Evolutionary conservation across 2,113 vertebrate species (phyloP), one percentile per base, ranked within the genome.

Genomic region (Zootoca vivipara): DNA sequence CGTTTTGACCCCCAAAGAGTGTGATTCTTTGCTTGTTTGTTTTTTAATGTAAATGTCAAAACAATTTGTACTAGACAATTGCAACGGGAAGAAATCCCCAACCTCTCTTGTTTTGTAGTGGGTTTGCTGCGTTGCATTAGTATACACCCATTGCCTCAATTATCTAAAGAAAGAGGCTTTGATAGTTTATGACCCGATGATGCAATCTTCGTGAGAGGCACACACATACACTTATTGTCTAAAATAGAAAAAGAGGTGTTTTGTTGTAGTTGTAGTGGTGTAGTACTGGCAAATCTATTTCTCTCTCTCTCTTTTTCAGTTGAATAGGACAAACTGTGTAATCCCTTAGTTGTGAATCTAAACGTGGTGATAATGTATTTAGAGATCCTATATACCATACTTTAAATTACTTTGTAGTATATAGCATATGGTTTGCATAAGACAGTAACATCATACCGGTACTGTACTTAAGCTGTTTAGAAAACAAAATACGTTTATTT

Each of bases 121-220:
- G 94, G 94, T 96, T 95, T 95, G 91, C 89, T 95, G 93, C 92
- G 87, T 90, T 16, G 7, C 92, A 87, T 92, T 94, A 93, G 90
- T 95, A 88, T 95, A 85, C 92, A 85, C 93, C 92, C 92, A 93
- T 93, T 92, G 92, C 85, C 93, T 94, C 91, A 95, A 90, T 93
- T 94, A 94, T 83, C 81, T 82, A 87, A 96, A 96, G 95, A 97
- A 96, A 96, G 96, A 92, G 87, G 92, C 95, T 96, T 96, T 96
- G 94, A 94, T 87, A 89, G 91, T 82, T 92, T 86, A 84, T 0
- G 0, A 64, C 80, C 87, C 89, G 92, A 85, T 93, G 92, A 95
- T 92, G 95, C 91, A 42, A 62, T 94, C 82, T 87, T 94, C 88
- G 95, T 96, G 95, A 95, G 92, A 95, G 94, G 92, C 86, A 77